These are phyloP conservation scores for Drymonia ruficornis DNA, from an alignment of 2,888 invertebrate genomes.

Conservation along the genomic window DNA sequence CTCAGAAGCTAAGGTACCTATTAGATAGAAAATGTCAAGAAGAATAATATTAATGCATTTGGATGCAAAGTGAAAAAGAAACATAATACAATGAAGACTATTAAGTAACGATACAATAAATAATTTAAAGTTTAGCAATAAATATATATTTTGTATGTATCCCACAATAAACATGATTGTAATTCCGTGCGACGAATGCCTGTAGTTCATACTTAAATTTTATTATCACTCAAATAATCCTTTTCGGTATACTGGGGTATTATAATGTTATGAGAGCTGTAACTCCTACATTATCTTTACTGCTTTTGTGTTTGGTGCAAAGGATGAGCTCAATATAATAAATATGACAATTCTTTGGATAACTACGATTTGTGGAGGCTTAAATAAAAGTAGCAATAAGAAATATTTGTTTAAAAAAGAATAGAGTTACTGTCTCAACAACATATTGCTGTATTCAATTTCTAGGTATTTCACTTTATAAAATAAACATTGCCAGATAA, in stretches of 20 bases:
- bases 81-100: too few relatives aligned
- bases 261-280: conserved; percentile 68
- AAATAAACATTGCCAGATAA: too few relatives aligned
- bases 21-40: too few relatives aligned
- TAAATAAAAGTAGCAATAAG: too few relatives aligned
- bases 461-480: too few relatives aligned
- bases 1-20: too few relatives aligned
- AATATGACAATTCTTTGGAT: neutral
- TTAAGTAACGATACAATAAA: neutral
- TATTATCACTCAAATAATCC: conserved; percentile 78
- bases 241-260: conserved; percentile 64
- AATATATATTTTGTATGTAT: conserved; percentile 20
- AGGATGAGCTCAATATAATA: conserved; percentile 10
- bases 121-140: conserved; percentile 6
- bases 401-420: too few relatives aligned
- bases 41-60: too few relatives aligned
- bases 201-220: conserved; percentile 65
- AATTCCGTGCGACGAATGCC: conserved; percentile 37
- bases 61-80: too few relatives aligned
- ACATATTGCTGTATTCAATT: too few relatives aligned
- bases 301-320: conserved; percentile 49
- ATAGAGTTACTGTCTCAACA: too few relatives aligned
- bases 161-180: conserved; percentile 31
- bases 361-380: too few relatives aligned
- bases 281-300: conserved; percentile 77